Base-by-base conservation (phyloP, 1,140 invertebrate genomes). In the Drosophila pachea region DNA sequence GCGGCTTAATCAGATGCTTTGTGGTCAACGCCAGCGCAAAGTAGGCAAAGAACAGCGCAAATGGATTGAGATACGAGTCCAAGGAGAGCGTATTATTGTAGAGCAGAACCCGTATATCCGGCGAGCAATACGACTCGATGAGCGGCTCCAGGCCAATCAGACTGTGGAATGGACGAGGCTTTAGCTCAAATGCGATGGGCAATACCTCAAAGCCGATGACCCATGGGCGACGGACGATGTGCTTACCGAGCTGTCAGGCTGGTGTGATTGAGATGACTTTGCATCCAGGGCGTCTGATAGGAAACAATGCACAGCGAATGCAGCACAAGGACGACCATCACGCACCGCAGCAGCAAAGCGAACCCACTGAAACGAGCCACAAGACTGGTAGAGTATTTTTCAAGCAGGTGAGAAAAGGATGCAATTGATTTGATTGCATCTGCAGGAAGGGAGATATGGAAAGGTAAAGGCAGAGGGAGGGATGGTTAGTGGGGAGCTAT, bases 261-360 rank as follows among this genome's bases (percentile, higher is more conserved):
- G 0, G 93, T 91, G 8, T 93, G 92, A 72, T 81, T 73, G 45
- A 97, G 86, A 5, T 93, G 83, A 31, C 94, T 92, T 75, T 97
- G 95, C 54, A 94, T 91, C 92, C 94, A 95, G 75, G 95, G 93
- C 73, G 95, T 94, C 90, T 99, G 97, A 88, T 98, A 98, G 2
- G 94, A 90, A 71, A 97, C 94, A n/a, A 98, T 83, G 4, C 93
- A 90, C 0, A 93, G 78, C 48, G 97, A 93, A 82, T 99, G 97
- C 11, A 93, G 77, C 2, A 93, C 93, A 71, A 95, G 93, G 67
- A 96, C 92, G 3, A 94, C 86, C 90, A 96, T 93, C 7, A 97
- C 77, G 50, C 94, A 90, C 38, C 93, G 92, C 74, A 94, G 92
- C 38, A 96, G 81, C 33, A 94, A 90, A 0, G 94, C 94, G 86